These are phyloP conservation scores for Pachyramphus minor DNA, from an alignment of 2,113 vertebrate genomes.

Conservation along the genomic window DNA sequence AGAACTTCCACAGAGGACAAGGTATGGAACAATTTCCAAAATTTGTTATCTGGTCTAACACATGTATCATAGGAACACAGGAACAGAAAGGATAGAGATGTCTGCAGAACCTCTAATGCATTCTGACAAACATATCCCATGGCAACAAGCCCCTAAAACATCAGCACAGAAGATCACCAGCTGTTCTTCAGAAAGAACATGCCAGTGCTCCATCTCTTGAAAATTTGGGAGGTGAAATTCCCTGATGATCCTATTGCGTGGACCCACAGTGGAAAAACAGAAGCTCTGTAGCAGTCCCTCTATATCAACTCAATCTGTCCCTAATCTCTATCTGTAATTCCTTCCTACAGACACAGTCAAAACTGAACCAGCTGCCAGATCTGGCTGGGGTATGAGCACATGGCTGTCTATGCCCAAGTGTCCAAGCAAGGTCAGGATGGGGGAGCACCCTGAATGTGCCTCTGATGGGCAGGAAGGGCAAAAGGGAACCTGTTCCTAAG, in stretches of 20 bases:
- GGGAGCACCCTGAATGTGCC: background rate
- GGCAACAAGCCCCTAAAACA: background rate
- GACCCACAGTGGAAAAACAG: background rate
- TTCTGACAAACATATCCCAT: background rate
- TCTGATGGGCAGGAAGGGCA: background rate
- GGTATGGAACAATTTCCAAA: rapidly evolving
- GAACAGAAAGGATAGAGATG: background rate
- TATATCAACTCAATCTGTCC: background rate
- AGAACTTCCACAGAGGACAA: background rate
- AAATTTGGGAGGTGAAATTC: background rate
- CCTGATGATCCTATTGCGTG: background rate
- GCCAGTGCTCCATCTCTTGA: background rate
- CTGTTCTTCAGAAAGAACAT: background rate
- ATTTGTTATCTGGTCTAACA: background rate
- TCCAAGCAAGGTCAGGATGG: background rate
- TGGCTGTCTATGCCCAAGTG: background rate
- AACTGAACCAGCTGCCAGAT: background rate
- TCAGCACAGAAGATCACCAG: background rate
- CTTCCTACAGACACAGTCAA: background rate
- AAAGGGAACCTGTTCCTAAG: background rate
- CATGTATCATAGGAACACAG: rapidly evolving
- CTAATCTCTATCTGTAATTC: background rate
- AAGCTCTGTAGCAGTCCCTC: background rate
- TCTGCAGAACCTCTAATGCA: background rate
- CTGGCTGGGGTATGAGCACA: rapidly evolving